Conservation (phyloP, 1,140 invertebrate genomes). For the Diabrotica undecimpunctata region DNA sequence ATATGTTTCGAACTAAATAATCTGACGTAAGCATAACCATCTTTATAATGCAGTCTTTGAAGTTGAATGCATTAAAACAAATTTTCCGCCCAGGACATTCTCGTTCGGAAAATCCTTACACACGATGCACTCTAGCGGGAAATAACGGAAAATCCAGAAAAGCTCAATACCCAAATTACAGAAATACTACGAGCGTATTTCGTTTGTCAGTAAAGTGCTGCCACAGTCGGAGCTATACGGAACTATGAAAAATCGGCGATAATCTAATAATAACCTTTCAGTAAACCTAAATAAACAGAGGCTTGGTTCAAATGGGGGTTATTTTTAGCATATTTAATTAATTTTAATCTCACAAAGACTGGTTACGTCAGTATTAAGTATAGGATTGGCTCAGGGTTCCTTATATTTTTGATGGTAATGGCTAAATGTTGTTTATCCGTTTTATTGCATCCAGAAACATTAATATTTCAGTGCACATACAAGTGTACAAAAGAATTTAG, state of each 20-base stretch:
- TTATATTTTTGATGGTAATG: conserved; percentile 1
- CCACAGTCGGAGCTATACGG: conserved; percentile 13
- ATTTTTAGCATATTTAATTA: conserved; percentile 14
- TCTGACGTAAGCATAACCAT: no score
- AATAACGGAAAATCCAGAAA: not conserved
- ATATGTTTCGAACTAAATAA: no score
- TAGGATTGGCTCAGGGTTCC: conserved; percentile 11
- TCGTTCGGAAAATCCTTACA: not conserved
- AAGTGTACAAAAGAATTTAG: no score
- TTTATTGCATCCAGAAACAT: not conserved
- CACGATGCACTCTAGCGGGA: conserved; percentile 14
- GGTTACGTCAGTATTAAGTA: conserved; percentile 18
- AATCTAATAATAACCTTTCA: conserved; percentile 2
- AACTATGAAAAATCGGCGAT: conserved; percentile 1
- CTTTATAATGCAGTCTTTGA: no score
- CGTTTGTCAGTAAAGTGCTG: conserved; percentile 10
- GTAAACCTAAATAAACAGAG: conserved; percentile 21
- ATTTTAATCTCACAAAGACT: conserved; percentile 17
- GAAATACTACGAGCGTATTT: conserved; percentile 1
- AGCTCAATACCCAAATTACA: not conserved
- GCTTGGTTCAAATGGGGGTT: conserved; percentile 6
- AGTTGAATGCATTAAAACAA: no score
- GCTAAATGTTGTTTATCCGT: not conserved
- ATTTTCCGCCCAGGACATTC: no score
- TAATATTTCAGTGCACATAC: not conserved